These are phyloP conservation scores for Centropyge bicolor DNA, from an alignment of 2,797 vertebrate species.

Conservation along the genomic window DNA sequence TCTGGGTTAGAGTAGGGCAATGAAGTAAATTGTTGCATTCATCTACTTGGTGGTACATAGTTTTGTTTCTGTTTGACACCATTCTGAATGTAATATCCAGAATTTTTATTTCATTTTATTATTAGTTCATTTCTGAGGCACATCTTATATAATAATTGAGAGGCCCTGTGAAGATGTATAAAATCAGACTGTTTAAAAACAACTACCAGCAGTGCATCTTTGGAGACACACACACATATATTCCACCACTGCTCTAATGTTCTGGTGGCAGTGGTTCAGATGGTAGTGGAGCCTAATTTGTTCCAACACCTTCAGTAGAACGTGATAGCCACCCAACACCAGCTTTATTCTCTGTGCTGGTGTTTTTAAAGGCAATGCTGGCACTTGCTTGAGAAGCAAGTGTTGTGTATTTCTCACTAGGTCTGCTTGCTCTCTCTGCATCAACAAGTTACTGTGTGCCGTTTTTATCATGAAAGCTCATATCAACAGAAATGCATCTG, in stretches of 20 bases:
- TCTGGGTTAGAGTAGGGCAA: background rate
- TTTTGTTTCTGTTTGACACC: background rate
- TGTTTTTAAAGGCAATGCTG: conserved; percentile 5
- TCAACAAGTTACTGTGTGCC: conserved; percentile 12
- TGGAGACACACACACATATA: background rate
- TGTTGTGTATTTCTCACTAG: conserved; percentile 1
- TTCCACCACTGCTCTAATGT: background rate
- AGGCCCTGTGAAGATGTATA: background rate
- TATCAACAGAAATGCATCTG: conserved; percentile 12
- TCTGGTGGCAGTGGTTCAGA: background rate
- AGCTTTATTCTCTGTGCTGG: background rate
- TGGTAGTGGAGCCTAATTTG: background rate
- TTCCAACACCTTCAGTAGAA: background rate
- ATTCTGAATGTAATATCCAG: background rate
- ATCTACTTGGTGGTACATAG: background rate
- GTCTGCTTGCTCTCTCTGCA: background rate
- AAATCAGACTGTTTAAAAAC: background rate
- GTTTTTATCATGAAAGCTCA: conserved; percentile 35
- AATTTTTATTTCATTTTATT: background rate
- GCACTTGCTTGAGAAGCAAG: conserved; percentile 6
- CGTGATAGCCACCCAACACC: background rate
- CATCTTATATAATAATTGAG: background rate
- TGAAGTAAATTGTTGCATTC: background rate
- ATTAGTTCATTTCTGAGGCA: background rate
- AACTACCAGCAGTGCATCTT: background rate